phyloP scores from a whole-genome alignment of 2,888 invertebrate genomes.

The Epirrhoe tristata region DNA sequence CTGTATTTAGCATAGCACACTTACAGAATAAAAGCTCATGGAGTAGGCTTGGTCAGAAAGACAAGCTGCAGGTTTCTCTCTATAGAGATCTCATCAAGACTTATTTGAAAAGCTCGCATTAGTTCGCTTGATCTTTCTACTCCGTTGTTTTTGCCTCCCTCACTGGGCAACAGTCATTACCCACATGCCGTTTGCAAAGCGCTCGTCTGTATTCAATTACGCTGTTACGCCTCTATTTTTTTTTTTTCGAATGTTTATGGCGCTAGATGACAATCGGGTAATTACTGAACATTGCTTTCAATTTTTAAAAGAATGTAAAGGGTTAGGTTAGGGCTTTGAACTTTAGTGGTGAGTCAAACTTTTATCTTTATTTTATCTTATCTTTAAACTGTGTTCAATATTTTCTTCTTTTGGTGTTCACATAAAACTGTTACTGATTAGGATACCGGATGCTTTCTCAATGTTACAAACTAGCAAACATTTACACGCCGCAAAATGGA shows the following conservation, averaged over 20 bases:
- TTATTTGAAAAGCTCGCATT: background rate
- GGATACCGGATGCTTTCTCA: too few relatives aligned
- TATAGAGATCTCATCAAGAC: too few relatives aligned
- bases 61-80: too few relatives aligned
- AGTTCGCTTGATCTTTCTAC: background rate
- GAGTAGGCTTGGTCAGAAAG: too few relatives aligned
- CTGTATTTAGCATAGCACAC: too few relatives aligned
- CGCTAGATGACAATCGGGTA: constrained; percentile 30
- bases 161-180: constrained; percentile 17
- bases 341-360: background rate
- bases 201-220: constrained; percentile 35
- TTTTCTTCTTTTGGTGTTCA: too few relatives aligned
- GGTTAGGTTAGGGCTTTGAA: background rate
- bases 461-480: too few relatives aligned
- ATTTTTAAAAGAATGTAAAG: constrained; percentile 5
- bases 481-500: too few relatives aligned
- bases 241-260: constrained; percentile 25
- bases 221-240: constrained; percentile 35
- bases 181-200: constrained; percentile 27
- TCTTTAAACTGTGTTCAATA: too few relatives aligned
- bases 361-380: background rate
- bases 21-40: too few relatives aligned
- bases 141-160: constrained; percentile 2
- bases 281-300: constrained; percentile 17
- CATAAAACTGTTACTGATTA: too few relatives aligned